These are phyloP conservation scores for Poeciliopsis infans DNA, from an alignment of 2,797 vertebrate species.

Conservation along the genomic window DNA sequence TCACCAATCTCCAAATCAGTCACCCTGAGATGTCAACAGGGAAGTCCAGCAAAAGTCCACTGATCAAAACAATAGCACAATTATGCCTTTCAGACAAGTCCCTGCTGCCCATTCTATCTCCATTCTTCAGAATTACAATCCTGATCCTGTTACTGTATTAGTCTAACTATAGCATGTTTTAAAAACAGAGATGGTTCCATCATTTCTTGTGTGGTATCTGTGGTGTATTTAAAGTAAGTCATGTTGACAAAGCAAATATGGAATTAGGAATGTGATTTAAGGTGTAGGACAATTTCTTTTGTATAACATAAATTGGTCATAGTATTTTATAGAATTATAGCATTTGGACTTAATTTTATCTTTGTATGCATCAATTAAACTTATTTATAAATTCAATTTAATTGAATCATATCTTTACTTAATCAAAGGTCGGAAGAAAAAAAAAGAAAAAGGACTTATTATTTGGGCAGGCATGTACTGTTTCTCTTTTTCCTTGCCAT, in stretches of 20 bases:
- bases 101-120: neutral
- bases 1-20: neutral
- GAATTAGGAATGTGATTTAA: conserved; percentile 25
- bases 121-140: conserved; percentile 25
- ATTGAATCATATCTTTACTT: conserved; percentile 1
- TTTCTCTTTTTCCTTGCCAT: neutral
- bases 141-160: conserved; percentile 43
- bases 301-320: neutral
- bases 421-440: conserved; percentile 16
- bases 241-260: conserved; percentile 19
- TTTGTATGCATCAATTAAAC: neutral
- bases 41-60: neutral
- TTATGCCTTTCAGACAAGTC: conserved; percentile 22
- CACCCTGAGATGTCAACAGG: neutral
- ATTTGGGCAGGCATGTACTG: neutral
- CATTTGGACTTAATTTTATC: neutral
- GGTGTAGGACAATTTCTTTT: conserved; percentile 3
- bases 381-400: neutral
- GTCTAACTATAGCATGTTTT: conserved; percentile 22
- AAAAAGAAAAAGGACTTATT: neutral
- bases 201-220: conserved; percentile 17
- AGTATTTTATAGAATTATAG: neutral
- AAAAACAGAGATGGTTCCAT: conserved; percentile 19
- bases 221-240: conserved; percentile 31
- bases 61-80: conserved; percentile 5